These are phyloP conservation scores for Pundamilia nyererei DNA, from an alignment of 2,113 vertebrate genomes.

Conservation along the genomic window DNA sequence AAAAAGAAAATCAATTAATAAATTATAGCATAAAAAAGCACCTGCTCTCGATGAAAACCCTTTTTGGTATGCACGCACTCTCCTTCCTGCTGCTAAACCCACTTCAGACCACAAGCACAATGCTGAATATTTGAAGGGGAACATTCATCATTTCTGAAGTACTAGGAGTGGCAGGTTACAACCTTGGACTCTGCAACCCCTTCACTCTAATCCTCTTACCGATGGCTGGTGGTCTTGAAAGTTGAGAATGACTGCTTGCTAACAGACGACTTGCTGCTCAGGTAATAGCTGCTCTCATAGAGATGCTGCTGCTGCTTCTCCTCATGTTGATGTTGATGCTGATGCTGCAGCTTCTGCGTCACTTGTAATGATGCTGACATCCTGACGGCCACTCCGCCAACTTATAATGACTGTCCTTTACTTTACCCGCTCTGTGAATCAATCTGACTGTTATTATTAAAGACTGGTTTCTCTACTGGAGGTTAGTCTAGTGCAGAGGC, in stretches of 20 bases:
- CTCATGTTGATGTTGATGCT: constrained; percentile 69
- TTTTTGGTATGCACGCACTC: not conserved
- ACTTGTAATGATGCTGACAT: constrained; percentile 82
- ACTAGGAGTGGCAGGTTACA: not conserved
- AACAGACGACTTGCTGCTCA: constrained; percentile 78
- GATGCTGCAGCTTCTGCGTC: constrained; percentile 74
- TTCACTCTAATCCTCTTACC: constrained; percentile 60
- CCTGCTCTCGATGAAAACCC: not conserved
- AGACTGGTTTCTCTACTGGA: not conserved
- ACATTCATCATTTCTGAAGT: not conserved
- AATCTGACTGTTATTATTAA: constrained; percentile 44
- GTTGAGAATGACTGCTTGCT: constrained; percentile 56
- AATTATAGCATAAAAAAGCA: not conserved
- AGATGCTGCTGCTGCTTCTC: constrained; percentile 73
- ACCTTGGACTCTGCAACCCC: not conserved
- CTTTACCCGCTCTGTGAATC: constrained; percentile 54
- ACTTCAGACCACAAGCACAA: not conserved
- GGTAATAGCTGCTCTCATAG: constrained; percentile 78
- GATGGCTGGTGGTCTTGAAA: constrained; percentile 49
- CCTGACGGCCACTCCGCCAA: constrained; percentile 58
- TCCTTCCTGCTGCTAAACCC: not conserved
- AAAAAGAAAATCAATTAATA: not conserved
- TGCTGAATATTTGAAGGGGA: constrained; percentile 19
- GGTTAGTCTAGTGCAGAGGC: constrained; percentile 4
- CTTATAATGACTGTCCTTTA: constrained; percentile 42